A percentile compares a stretch with the other conserved stretches of the same genome.
These are phyloP conservation scores for Hyposoter didymator DNA, from an alignment of 2,888 invertebrate genomes.

Conservation along the genomic window DNA sequence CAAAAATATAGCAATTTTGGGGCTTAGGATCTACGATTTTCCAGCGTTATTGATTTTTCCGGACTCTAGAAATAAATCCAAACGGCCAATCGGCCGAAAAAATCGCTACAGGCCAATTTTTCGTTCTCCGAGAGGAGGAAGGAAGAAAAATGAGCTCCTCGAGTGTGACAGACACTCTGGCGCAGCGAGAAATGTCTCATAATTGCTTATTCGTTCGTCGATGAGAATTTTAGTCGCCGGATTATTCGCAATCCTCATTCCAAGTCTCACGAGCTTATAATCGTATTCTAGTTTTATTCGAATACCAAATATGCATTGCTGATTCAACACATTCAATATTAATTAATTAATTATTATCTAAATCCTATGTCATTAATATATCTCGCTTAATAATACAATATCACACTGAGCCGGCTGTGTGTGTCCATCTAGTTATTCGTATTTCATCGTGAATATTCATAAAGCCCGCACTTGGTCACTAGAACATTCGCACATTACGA, in stretches of 20 bases:
- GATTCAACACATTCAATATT: conserved; percentile 70
- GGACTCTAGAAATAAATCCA: neutral
- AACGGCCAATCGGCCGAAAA: neutral
- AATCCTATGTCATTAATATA: conserved; percentile 67
- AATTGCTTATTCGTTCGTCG: conserved; percentile 28
- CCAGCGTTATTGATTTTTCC: neutral
- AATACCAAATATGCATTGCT: conserved; percentile 71
- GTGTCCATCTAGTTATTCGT: conserved; percentile 73
- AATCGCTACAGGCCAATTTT: neutral
- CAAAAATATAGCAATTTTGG: conserved; percentile 5
- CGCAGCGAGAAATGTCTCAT: neutral
- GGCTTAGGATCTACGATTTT: neutral
- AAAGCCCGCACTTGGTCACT: conserved; percentile 74
- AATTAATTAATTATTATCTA: conserved; percentile 62
- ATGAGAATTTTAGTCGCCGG: conserved; percentile 42
- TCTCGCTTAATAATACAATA: conserved; percentile 81
- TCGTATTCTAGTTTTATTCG: conserved; percentile 68
- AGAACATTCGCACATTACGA: no score
- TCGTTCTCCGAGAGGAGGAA: neutral
- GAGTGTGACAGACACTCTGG: neutral
- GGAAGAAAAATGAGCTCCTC: neutral
- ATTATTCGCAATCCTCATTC: conserved; percentile 28
- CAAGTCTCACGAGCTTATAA: conserved; percentile 41
- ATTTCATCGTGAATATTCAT: conserved; percentile 44
- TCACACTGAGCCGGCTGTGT: conserved; percentile 83